Conservation (phyloP, 2,888 invertebrate species). For the Cylloceria caligata region DNA sequence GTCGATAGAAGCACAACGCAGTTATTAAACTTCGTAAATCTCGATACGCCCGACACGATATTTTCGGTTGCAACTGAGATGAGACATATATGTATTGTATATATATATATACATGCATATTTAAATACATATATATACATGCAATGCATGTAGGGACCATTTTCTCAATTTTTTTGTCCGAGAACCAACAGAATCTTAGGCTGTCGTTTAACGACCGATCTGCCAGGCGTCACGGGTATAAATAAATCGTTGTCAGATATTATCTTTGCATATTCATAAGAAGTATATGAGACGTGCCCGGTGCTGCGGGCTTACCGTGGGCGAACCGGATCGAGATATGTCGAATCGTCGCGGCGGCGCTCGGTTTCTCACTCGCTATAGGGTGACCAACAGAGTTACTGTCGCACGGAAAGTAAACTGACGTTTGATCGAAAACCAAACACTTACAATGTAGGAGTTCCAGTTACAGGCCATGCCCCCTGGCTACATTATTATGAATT, state of each 20-base stretch:
- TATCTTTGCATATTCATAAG: constrained; percentile 84
- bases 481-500: constrained; percentile 18
- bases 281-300: constrained; percentile 67
- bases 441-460: neutral
- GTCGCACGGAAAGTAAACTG: constrained; percentile 34
- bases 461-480: neutral
- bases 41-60: constrained; percentile 30
- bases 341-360: constrained; percentile 79
- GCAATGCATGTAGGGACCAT: too few species aligned
- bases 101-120: too few species aligned
- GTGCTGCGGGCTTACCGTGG: constrained; percentile 78
- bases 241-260: constrained; percentile 80
- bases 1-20: constrained; percentile 60
- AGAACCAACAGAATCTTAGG: constrained; percentile 43
- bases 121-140: too few species aligned
- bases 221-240: constrained; percentile 82
- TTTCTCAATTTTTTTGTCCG: constrained; percentile 31
- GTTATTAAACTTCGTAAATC: constrained; percentile 66
- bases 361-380: constrained; percentile 59
- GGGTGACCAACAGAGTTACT: constrained; percentile 1
- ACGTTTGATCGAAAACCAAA: constrained; percentile 26
- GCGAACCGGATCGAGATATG: constrained; percentile 84
- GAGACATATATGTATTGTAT: constrained; percentile 27
- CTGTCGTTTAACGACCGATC: constrained; percentile 73
- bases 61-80: constrained; percentile 41